Evolutionary conservation across 92 coral and sea anemone genomes (phyloP), one percentile per base, ranked within the genome.

Genomic region (Ricordea florida): DNA sequence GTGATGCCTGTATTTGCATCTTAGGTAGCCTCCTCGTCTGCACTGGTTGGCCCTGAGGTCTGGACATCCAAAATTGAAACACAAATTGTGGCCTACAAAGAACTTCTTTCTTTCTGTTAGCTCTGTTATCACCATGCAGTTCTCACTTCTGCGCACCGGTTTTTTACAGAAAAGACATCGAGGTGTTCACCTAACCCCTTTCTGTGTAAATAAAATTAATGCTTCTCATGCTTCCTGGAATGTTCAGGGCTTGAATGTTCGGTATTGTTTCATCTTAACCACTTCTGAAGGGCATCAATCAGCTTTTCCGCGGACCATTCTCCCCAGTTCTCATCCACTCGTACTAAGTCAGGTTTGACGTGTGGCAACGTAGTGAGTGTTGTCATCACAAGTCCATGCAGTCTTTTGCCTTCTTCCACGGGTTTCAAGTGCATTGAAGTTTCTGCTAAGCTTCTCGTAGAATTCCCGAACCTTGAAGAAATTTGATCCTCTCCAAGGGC

Each of bases 61-160:
- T 8, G 77, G 6, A 32, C 73, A 64, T 3, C 71, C 83, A 52
- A 89, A 74, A 33, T 88, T 88, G 16, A 83, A 88, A 46, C 84
- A 79, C n/a, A 88, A 69, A 9, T 32, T 50, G 37, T 67, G 74
- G 10, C 69, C 80, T 5, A 61, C 43, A 35, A 78, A 83, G 50
- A 78, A 63, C 26, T 29, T 38, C 30, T 49, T 56, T 10, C 79
- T 43, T 11, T 77, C 56, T n/a, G n/a, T n/a, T n/a, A n/a, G n/a
- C n/a, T 64, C 38, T 21, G 28, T 10, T 37, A 13, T 9, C 27
- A 22, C n/a, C n/a, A n/a, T n/a, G n/a, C n/a, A n/a, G n/a, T n/a
- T n/a, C n/a, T n/a, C n/a, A n/a, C n/a, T n/a, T n/a, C n/a, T n/a
- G n/a, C n/a, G n/a, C n/a, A n/a, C n/a, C n/a, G n/a, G n/a, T n/a